Evolutionary conservation across 1,140 invertebrate species (phyloP), one percentile per base, ranked within the genome.

Genomic region (Trypoxylus dichotomus): DNA sequence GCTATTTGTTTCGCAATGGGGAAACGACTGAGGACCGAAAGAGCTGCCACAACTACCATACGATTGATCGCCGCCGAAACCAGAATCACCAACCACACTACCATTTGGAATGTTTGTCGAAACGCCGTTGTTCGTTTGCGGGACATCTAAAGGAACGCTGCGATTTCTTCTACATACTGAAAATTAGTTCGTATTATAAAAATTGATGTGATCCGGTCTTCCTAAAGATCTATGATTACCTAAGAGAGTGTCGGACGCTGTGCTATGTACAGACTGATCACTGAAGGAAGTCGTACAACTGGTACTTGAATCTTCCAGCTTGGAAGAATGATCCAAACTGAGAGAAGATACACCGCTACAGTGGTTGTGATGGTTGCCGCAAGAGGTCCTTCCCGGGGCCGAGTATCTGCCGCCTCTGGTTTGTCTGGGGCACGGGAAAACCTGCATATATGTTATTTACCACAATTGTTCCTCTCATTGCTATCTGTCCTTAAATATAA

Each of bases 351-450:
- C 76, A 42, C 74, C 54, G 25, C 74, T 47, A 41, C 13, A 75
- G 27, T 54, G 63, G 42, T 76, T 32, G 19, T 68, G 60, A 25
- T 6, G 60, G 60, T 68, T 21, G 32, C 58, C 29, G 72, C 42
- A 43, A 54, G 32, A 58, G 10, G 74, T 29, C 37, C 77, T 75
- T 24, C 63, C 58, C 41, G 77, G 47, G 21, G 77, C 47, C 10
- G 77, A 78, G 74, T 78, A 72, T 32, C 77, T 74, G 21, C 76
- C 76, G 73, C 78, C 81, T 54, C 79, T 80, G 73, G 79, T 58
- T 37, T 71, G 47, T 42, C 78, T 78, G 11, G 85, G 85, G 80
- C 83, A 84, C 29, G 84, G 83, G 82, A 85, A 85, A 11, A 85
- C 81, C 83, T 85, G 37, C 24, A 24, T 68, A 68, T 15, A 29